Percentiles rank a stretch among this genome's conserved stretches.
These are phyloP conservation scores for Galago senegalensis DNA, from an alignment of 2,797 vertebrate species.

Conservation along the genomic window DNA sequence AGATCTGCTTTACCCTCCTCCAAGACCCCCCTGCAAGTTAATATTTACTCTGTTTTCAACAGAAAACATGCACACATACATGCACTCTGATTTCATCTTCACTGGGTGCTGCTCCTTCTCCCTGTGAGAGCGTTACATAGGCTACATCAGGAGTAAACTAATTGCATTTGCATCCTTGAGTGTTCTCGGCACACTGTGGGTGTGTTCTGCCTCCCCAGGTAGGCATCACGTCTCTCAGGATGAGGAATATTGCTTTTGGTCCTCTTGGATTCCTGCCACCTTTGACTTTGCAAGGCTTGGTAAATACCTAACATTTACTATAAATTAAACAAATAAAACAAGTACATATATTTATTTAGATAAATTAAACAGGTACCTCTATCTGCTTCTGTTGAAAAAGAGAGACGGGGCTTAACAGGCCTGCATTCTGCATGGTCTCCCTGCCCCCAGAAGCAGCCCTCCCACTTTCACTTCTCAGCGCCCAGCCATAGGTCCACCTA, in stretches of 20 bases:
- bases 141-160: neutral
- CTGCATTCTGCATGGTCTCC: neutral
- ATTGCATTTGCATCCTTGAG: neutral
- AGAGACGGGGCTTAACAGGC: no score
- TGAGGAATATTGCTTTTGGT: neutral
- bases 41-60: neutral
- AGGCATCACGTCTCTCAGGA: neutral
- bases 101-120: neutral
- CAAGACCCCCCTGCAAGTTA: neutral
- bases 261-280: neutral
- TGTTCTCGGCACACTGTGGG: neutral
- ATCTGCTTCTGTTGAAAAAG: neutral
- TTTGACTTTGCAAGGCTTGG: neutral
- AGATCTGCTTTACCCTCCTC: neutral
- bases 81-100: neutral
- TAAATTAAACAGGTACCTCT: neutral
- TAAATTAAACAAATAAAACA: neutral
- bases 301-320: neutral
- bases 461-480: neutral
- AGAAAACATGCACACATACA: neutral
- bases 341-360: neutral
- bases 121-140: neutral
- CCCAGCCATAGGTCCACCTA: neutral
- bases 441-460: neutral
- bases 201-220: neutral